These are phyloP conservation scores for Rhabdornis inornatus DNA, from an alignment of 2,113 vertebrate species.

Conservation along the genomic window DNA sequence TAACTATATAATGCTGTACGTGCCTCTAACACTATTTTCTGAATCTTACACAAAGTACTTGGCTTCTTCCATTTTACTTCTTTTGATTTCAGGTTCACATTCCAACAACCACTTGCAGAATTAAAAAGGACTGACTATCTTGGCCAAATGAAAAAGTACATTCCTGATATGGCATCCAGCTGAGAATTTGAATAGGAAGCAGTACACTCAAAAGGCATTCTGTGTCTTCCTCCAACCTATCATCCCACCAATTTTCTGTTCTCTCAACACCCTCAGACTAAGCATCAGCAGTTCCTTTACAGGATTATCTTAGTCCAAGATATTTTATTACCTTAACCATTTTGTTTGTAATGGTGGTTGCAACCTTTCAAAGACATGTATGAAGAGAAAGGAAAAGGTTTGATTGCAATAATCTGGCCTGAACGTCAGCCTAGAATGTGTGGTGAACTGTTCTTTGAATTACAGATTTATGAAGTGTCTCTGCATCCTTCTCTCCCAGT, in stretches of 20 bases:
- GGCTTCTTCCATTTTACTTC: slow-evolving; percentile 45
- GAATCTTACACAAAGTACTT: slow-evolving; percentile 52
- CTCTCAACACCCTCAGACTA: background rate
- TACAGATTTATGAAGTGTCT: background rate
- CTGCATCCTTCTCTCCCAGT: background rate
- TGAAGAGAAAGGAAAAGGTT: background rate
- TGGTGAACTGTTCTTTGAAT: background rate
- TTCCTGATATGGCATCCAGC: slow-evolving; percentile 42
- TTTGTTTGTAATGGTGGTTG: background rate
- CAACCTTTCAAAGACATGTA: background rate
- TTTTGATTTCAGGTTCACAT: slow-evolving; percentile 7
- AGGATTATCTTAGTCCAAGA: background rate
- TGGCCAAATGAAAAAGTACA: slow-evolving; percentile 48
- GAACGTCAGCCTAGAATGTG: background rate
- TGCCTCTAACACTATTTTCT: slow-evolving; percentile 26
- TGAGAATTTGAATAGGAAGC: slow-evolving; percentile 45
- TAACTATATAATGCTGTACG: slow-evolving; percentile 7
- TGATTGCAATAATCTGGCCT: background rate
- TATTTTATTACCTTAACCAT: background rate
- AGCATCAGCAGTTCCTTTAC: slow-evolving; percentile 13
- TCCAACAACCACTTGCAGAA: slow-evolving; percentile 56
- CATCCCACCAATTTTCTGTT: slow-evolving; percentile 31
- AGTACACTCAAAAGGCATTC: slow-evolving; percentile 34
- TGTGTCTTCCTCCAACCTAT: slow-evolving; percentile 30
- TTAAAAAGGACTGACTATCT: background rate